Percentiles rank a stretch among this genome's conserved stretches.
Evolutionary conservation across 2,888 invertebrate genomes (phyloP).

Genomic region (Melolontha melolontha): DNA sequence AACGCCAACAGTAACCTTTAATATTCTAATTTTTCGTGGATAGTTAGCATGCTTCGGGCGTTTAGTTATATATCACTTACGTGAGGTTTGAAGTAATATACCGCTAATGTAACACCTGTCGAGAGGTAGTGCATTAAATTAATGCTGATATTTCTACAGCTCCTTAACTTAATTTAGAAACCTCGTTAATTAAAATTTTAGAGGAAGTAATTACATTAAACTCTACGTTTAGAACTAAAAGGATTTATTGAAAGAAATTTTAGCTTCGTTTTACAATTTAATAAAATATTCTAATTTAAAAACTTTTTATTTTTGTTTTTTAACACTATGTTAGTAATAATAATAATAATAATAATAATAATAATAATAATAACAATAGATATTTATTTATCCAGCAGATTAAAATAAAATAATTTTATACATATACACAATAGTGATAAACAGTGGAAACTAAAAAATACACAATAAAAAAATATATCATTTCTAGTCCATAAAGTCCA

Average conservation of each 20-base stretch:
- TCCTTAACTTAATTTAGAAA: conserved; percentile 2
- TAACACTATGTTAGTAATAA: too few relatives aligned
- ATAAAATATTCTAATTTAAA: too few relatives aligned
- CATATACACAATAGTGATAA: too few relatives aligned
- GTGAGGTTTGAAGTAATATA: conserved; percentile 11
- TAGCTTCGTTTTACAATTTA: too few relatives aligned
- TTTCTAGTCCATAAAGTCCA: too few relatives aligned
- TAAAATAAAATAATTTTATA: too few relatives aligned
- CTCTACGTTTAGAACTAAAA: background rate
- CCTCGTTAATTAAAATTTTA: background rate
- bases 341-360: too few relatives aligned
- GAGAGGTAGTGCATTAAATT: conserved; percentile 19
- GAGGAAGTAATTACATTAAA: background rate
- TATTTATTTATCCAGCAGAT: too few relatives aligned
- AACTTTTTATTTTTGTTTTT: too few relatives aligned
- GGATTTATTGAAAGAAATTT: background rate
- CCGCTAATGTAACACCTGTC: conserved; percentile 24
- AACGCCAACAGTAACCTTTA: conserved; percentile 42
- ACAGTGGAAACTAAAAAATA: too few relatives aligned
- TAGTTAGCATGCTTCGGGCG: conserved; percentile 28
- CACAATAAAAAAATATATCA: too few relatives aligned
- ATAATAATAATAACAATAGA: too few relatives aligned
- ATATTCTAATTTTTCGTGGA: conserved; percentile 42
- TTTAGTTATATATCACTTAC: conserved; percentile 22
- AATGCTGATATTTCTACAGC: background rate